A percentile compares a stretch with the other conserved stretches of the same genome.
Evolutionary conservation across 2,113 vertebrate species (phyloP).

Genomic region (Brevimyrus niger): DNA sequence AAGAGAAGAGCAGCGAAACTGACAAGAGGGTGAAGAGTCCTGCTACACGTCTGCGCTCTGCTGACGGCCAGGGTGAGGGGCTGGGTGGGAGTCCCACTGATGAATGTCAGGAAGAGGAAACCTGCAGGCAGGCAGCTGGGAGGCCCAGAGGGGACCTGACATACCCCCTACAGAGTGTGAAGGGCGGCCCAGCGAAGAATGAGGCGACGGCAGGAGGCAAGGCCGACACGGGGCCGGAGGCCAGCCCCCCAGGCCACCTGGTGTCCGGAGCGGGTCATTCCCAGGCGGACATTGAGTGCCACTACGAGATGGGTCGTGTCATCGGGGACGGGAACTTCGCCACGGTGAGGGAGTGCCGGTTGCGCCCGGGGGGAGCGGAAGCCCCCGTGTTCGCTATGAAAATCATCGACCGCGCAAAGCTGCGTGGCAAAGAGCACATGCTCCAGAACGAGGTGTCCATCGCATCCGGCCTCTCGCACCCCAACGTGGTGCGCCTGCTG

Average conservation of each 20-base stretch:
- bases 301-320: constrained; percentile 75
- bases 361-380: constrained; percentile 50
- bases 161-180: not conserved
- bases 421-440: constrained; percentile 88
- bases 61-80: not conserved
- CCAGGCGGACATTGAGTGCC: constrained; percentile 62
- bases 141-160: not conserved
- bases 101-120: not conserved
- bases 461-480: constrained; percentile 77
- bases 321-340: constrained; percentile 95
- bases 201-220: not conserved
- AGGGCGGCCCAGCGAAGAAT: not conserved
- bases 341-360: constrained; percentile 71
- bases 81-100: not conserved
- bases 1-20: not conserved
- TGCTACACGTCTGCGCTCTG: not conserved
- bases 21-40: not conserved
- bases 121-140: not conserved
- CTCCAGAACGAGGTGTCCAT: constrained; percentile 90
- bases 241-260: constrained; percentile 24
- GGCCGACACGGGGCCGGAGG: not conserved
- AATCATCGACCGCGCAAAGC: constrained; percentile 81
- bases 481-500: constrained; percentile 80
- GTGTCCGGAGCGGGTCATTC: constrained; percentile 36
- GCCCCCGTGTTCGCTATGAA: constrained; percentile 73